Percentiles rank a stretch among this genome's conserved stretches.
phyloP scores from a whole-genome alignment of 2,113 vertebrate genomes.

The Asarcornis scutulata region DNA sequence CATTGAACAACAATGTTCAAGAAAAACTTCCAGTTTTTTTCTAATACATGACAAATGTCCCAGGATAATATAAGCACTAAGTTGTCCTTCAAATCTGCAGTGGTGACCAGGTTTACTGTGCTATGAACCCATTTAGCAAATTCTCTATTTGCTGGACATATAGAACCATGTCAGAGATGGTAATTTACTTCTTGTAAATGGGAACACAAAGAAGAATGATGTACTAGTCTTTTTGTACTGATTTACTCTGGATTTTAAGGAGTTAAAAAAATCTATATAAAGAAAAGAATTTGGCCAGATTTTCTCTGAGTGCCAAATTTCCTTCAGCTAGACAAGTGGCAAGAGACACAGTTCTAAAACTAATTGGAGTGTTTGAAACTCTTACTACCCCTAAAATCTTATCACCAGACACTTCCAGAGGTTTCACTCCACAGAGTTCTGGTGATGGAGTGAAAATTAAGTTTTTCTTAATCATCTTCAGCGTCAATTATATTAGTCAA shows the following conservation, averaged over 20 bases:
- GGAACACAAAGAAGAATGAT: background rate
- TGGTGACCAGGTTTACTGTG: background rate
- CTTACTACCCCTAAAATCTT: background rate
- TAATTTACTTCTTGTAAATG: background rate
- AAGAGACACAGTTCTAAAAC: background rate
- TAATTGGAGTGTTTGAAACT: background rate
- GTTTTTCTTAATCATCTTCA: background rate
- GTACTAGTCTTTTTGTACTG: background rate
- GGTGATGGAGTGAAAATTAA: background rate
- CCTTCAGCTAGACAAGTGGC: background rate
- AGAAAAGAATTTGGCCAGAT: background rate
- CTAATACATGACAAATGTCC: background rate
- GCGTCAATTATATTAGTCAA: background rate
- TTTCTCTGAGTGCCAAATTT: background rate
- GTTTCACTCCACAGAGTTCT: background rate
- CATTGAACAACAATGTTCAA: slow-evolving; percentile 20
- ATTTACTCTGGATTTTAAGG: background rate
- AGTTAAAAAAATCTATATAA: background rate
- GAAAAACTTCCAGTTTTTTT: background rate
- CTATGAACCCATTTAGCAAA: background rate
- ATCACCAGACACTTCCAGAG: background rate
- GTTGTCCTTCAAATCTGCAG: background rate
- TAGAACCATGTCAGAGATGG: rapidly evolving
- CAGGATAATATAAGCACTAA: background rate
- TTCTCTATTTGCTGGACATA: background rate